Base-by-base conservation (phyloP, 1,140 invertebrate genomes). In the Aphaenogaster floridana region DNA sequence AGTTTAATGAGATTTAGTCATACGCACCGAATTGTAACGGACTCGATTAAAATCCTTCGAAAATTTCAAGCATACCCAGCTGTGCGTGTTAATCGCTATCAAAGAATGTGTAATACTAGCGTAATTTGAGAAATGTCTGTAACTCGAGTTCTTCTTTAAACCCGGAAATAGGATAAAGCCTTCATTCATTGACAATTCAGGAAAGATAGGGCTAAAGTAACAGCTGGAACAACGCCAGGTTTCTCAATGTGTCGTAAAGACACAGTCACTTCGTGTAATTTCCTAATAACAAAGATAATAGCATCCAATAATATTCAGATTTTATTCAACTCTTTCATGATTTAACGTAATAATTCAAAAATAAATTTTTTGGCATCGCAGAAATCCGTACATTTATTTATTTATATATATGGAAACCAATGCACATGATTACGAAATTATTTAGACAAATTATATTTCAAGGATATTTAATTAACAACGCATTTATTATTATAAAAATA, bases 161-260 rank as follows among this genome's bases (percentile, higher is more conserved):
- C 88, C 78, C 76, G 52, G 76, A 90, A 87, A 79, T 89, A 61
- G 66, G 28, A 89, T 84, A 87, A 57, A 48, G 57, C 45, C 39
- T 48, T 57, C 63, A 86, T 87, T 89, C 63, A 86, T 77, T 66
- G 80, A 61, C 13, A 52, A 64, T 86, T 78, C 63, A 71, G 72
- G 76, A 66, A n/a, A 80, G 61, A 71, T 80, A 54, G 66, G 39
- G 68, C 34, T 66, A 28, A 42, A 48, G 52, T 66, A 59, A 71
- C 45, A 86, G 36, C 28, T 90, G 89, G 89, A 80, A 72, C 61
- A 57, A 88, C 11, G 89, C 89, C 89, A 90, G 48, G n/a, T 76
- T 76, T 34, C 13, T 39, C 34, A 63, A 0, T 68, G 34, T 64
- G 15, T 15, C 36, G 59, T 64, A 80, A 17, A 69, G 79, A 79